Base-by-base conservation (phyloP, 2,113 vertebrate species). In the Stercorarius parasiticus region DNA sequence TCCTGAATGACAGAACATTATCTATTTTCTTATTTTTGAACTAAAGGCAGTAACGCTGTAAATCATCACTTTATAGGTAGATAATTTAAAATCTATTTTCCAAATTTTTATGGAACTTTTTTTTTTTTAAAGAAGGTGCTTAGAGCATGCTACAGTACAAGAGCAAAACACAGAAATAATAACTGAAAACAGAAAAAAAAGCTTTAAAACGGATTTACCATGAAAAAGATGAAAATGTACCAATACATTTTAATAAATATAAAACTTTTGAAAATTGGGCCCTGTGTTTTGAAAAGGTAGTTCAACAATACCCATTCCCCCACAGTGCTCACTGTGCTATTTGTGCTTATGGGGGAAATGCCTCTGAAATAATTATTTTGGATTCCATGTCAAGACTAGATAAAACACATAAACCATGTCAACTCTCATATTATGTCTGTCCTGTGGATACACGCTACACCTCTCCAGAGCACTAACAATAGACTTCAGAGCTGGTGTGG, bases 121-220 rank as follows among this genome's bases (percentile, higher is more conserved):
- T 93, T 94, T 90, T 86, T 85, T 93, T 72, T 88, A 91, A 97
- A 85, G 96, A 96, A 97, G 96, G 97, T 97, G 97, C 97, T 74
- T 95, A 90, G 78, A 97, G 87, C 93, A 95, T 96, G 94, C 96
- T 97, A 97, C 96, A 98, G 93, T 97, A 98, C 96, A 92, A 95
- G 93, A 94, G 84, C 95, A 97, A 90, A 97, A 78, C 95, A 97
- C 67, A 96, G 45, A 95, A 89, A 92, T 94, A 85, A 92, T 93
- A 84, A 96, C 38, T 91, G 73, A 93, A 95, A 95, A 74, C 38
- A 62, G 58, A 86, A 86, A 95, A 94, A 65, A 69, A 76, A 55
- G 32, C 61, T 97, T 95, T 89, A 88, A 92, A 96, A 84, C n/a
- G 38, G 66, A 90, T 95, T 94, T 94, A 93, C 83, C 30, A 72